Percentiles rank a stretch among this genome's conserved stretches.
Conservation (phyloP, 2,888 invertebrate genomes). For the Perizoma affinitatum region DNA sequence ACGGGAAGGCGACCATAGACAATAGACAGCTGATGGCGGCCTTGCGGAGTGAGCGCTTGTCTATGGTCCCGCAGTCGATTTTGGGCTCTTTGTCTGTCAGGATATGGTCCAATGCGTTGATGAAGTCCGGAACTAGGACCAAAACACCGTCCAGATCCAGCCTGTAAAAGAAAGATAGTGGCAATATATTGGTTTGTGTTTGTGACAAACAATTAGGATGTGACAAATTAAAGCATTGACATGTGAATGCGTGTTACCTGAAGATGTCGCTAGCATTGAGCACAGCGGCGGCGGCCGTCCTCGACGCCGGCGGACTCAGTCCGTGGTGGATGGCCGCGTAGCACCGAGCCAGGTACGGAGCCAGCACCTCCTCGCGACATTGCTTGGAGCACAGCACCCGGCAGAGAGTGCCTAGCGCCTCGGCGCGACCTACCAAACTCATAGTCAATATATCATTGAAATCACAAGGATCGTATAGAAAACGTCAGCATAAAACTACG, state of each 20-base stretch:
- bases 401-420: slow-evolving; percentile 97
- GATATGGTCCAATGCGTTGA: slow-evolving; percentile 95
- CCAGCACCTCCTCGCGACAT: slow-evolving; percentile 95
- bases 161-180: slow-evolving; percentile 51
- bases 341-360: slow-evolving; percentile 96
- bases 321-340: slow-evolving; percentile 96
- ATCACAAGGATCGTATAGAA: too few relatives aligned
- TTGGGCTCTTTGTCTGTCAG: slow-evolving; percentile 93
- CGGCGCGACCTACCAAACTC: slow-evolving; percentile 88
- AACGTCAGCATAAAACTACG: too few relatives aligned
- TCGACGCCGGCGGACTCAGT: slow-evolving; percentile 82
- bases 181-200: too few relatives aligned
- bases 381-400: slow-evolving; percentile 98
- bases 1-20: slow-evolving; percentile 95
- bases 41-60: slow-evolving; percentile 91
- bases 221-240: too few relatives aligned
- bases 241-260: slow-evolving; percentile 65
- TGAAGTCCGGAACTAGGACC: slow-evolving; percentile 94
- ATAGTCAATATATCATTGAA: too few relatives aligned
- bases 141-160: slow-evolving; percentile 96
- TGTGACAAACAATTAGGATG: too few relatives aligned
- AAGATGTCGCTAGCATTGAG: slow-evolving; percentile 94
- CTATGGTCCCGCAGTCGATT: slow-evolving; percentile 87
- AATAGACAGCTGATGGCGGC: slow-evolving; percentile 96
- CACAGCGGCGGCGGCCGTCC: slow-evolving; percentile 93